phyloP scores from a whole-genome alignment of 2,113 vertebrate genomes.

The Grallaria varia region DNA sequence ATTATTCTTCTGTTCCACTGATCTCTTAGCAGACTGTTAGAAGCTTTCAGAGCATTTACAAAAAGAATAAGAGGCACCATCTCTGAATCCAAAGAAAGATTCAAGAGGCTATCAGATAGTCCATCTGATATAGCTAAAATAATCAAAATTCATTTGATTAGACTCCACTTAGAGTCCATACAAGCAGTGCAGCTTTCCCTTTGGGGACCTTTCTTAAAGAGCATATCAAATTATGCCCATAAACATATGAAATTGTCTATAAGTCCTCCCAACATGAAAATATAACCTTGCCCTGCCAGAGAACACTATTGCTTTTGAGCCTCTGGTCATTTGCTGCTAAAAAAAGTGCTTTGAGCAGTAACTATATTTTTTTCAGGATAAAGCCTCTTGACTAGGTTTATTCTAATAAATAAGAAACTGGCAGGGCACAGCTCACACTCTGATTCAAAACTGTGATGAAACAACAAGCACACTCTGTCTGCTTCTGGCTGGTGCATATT shows the following conservation, averaged over 20 bases:
- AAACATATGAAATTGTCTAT: neutral
- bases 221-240: neutral
- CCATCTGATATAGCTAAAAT: neutral
- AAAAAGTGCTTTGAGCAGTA: neutral
- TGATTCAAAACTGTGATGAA: neutral
- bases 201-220: neutral
- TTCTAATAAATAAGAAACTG: neutral
- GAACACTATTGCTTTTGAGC: neutral
- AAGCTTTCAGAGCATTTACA: neutral
- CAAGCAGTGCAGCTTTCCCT: neutral
- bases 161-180: neutral
- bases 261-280: neutral
- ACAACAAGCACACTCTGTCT: rapidly evolving
- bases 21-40: neutral
- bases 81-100: neutral
- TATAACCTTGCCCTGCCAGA: neutral
- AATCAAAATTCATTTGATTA: neutral
- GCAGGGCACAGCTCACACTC: neutral
- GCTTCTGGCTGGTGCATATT: rapidly evolving
- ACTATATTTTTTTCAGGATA: neutral
- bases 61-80: neutral
- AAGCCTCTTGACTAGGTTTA: neutral
- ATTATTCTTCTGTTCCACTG: neutral
- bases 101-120: neutral
- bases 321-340: neutral